phyloP scores from a whole-genome alignment of 2,888 invertebrate genomes.

The Mystacides longicornis region DNA sequence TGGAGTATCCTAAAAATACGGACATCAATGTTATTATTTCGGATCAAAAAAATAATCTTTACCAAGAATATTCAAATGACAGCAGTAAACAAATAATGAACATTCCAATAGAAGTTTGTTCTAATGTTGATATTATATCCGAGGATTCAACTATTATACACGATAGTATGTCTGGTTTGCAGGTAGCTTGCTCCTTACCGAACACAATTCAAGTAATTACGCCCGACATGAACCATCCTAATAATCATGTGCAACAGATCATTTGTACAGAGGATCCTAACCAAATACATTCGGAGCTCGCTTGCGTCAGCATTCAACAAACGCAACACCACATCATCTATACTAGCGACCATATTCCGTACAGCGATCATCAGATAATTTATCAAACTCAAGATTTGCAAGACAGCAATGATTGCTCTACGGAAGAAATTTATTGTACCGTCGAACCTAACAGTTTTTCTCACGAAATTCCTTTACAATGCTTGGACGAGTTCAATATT shows the following conservation, averaged over 20 bases:
- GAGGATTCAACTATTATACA: too few species aligned
- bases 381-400: neutral
- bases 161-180: neutral
- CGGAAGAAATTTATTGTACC: neutral
- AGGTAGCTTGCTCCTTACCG: neutral
- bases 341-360: neutral
- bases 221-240: neutral
- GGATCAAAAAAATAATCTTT: neutral
- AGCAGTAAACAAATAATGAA: too few species aligned
- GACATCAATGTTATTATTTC: neutral
- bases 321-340: neutral
- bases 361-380: neutral
- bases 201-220: neutral
- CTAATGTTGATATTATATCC: too few species aligned
- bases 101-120: too few species aligned
- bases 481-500: too few species aligned
- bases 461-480: too few species aligned
- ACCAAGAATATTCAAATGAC: too few species aligned
- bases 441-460: neutral
- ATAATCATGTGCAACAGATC: neutral
- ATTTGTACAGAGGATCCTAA: neutral
- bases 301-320: neutral
- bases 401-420: neutral
- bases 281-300: neutral
- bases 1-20: neutral